Evolutionary conservation across 2,888 invertebrate genomes (phyloP).

Genomic region (Sturmia bella): DNA sequence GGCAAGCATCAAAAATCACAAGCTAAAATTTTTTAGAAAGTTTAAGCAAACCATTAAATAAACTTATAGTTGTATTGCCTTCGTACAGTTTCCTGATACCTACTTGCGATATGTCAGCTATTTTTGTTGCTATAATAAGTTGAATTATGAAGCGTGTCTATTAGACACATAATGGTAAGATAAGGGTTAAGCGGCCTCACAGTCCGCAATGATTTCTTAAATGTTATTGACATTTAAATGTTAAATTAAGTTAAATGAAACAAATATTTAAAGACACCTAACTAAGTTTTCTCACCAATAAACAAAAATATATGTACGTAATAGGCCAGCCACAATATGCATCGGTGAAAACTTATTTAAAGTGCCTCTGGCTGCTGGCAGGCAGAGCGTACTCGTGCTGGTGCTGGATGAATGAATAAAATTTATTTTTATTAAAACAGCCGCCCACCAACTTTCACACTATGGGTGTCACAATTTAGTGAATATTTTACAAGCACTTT

Average conservation of each 20-base stretch:
- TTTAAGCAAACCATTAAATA: too few species aligned
- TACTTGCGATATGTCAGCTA: too few species aligned
- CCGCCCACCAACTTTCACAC: slow-evolving; percentile 59
- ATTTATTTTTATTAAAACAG: slow-evolving; percentile 54
- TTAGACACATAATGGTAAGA: too few species aligned
- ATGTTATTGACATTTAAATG: slow-evolving; percentile 46
- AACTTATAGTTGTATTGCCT: too few species aligned
- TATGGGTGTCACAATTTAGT: slow-evolving; percentile 60
- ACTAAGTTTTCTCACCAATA: slow-evolving; percentile 50
- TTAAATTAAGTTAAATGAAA: slow-evolving; percentile 30
- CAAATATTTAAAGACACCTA: neutral
- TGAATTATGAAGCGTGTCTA: too few species aligned
- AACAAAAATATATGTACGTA: slow-evolving; percentile 30
- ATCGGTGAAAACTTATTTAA: neutral
- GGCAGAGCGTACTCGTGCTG: too few species aligned
- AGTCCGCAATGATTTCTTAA: neutral
- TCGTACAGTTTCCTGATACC: too few species aligned
- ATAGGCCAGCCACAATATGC: neutral
- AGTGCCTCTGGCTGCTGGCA: too few species aligned
- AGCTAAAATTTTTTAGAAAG: too few species aligned
- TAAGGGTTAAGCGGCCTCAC: too few species aligned
- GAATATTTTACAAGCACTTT: slow-evolving; percentile 58
- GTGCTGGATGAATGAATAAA: slow-evolving; percentile 11
- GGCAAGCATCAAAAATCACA: too few species aligned
- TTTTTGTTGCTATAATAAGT: too few species aligned